phyloP scores from a whole-genome alignment of 1,140 invertebrate species.

The Littorina saxatilis region DNA sequence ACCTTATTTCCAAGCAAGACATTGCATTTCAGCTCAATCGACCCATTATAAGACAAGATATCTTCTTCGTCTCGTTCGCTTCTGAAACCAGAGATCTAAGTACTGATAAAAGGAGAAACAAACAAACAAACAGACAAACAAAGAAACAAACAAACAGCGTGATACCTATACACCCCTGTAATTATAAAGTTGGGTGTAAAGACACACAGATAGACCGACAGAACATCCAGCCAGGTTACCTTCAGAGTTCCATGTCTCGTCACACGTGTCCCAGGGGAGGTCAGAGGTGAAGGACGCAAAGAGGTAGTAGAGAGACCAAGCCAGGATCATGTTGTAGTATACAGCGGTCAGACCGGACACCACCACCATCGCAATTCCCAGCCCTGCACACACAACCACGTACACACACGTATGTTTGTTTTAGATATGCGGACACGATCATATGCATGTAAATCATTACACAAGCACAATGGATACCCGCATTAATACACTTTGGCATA shows the following conservation, averaged over 20 bases:
- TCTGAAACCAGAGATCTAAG: no score
- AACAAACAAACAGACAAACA: not conserved
- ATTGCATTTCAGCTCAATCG: no score
- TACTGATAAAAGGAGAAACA: no score
- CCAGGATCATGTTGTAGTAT: slow-evolving; percentile 98
- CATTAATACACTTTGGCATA: no score
- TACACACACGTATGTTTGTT: not conserved
- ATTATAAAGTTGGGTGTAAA: not conserved
- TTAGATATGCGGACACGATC: no score
- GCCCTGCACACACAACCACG: slow-evolving; percentile 48
- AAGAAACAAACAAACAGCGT: not conserved
- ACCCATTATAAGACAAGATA: slow-evolving; percentile 3
- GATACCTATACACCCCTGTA: no score
- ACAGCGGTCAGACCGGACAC: slow-evolving; percentile 77
- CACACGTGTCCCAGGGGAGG: slow-evolving; percentile 94
- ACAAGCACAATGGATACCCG: no score
- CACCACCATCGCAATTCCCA: slow-evolving; percentile 65
- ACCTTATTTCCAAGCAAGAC: no score
- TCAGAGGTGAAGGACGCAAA: slow-evolving; percentile 76
- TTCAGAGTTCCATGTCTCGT: slow-evolving; percentile 57
- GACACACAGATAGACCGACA: not conserved
- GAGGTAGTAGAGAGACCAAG: slow-evolving; percentile 96
- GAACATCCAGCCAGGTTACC: slow-evolving; percentile 30
- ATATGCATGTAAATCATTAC: no score
- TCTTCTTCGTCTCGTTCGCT: no score